Base-by-base conservation (phyloP, 1,140 invertebrate species). In the Lordiphosa collinella region DNA sequence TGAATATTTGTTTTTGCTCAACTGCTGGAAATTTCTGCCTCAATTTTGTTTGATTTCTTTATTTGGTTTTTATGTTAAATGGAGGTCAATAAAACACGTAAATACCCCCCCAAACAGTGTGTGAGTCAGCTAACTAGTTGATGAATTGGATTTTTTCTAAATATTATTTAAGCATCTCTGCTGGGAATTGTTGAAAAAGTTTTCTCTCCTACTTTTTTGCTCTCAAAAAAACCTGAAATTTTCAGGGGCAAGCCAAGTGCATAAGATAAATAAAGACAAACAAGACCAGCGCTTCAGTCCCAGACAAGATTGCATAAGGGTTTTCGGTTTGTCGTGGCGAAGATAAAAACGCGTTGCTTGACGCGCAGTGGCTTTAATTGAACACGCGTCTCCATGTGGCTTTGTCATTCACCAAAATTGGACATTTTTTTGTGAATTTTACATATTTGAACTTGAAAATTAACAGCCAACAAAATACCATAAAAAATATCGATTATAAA, bases 281-380 rank as follows among this genome's bases (percentile, higher is more conserved):
- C 76, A 50, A 71, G 57, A n/a, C n/a, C n/a, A 71, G 56, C 49
- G 57, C 62, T 35, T 47, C 43, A 38, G 47, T 38, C 37, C 51
- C 37, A 50, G 78, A 84, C 78, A 85, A 51, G 78, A 84, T 85
- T 84, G 78, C 78, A 84, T 84, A 84, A 84, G 78, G 73, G 78
- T 64, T 13, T 52, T 49, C 16, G 29, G 53, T 46, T 40, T 37
- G 52, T 32, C 63, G 35, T 40, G 16, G 22, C 35, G n/a, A 22
- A 46, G 62, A 84, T 84, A 82, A 82, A 82, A 85, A 78, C 50
- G 35, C 41, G 55, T 72, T 16, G 57, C 38, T 46, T 3, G 25
- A 1, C 53, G 40, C 37, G 69, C 59, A 60, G 60, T 1, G 18
- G 68, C 43, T 84, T 84, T 68, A 84, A 84, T 84, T 84, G 68